A percentile compares a stretch with the other conserved stretches of the same genome.
Evolutionary conservation across 1,140 invertebrate genomes (phyloP).

Genomic region (Geopemphigus sp.): DNA sequence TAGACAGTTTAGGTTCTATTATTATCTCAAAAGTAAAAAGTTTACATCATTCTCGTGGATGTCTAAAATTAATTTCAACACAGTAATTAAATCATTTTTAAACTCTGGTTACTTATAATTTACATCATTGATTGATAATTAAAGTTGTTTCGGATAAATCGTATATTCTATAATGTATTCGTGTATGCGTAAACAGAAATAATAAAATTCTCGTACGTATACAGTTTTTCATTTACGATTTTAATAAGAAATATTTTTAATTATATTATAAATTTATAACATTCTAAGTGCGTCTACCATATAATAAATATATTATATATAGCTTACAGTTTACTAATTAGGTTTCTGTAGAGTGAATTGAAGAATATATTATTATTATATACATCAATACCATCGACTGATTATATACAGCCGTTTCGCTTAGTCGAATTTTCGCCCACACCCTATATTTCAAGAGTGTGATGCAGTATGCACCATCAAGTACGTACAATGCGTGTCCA

Average conservation of each 20-base stretch:
- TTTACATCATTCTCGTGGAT: no score
- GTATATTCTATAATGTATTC: no score
- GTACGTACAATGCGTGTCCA: neutral
- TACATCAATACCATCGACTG: neutral
- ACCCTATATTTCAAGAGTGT: slow-evolving; percentile 23
- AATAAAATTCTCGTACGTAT: no score
- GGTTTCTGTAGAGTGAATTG: neutral
- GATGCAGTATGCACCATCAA: neutral
- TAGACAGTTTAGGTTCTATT: neutral
- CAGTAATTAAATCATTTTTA: neutral
- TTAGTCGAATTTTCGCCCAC: neutral
- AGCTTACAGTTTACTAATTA: neutral
- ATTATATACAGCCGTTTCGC: neutral
- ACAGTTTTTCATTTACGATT: no score
- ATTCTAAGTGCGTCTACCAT: neutral
- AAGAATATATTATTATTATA: no score
- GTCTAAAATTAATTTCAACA: neutral
- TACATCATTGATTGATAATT: neutral
- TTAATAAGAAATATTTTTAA: no score
- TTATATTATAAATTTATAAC: neutral
- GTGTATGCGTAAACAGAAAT: no score
- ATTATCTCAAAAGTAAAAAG: neutral
- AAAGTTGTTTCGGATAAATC: no score
- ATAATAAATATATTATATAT: no score
- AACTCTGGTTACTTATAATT: neutral